Base-by-base conservation (phyloP, 1,140 invertebrate species). In the Drosophila murphyi region DNA sequence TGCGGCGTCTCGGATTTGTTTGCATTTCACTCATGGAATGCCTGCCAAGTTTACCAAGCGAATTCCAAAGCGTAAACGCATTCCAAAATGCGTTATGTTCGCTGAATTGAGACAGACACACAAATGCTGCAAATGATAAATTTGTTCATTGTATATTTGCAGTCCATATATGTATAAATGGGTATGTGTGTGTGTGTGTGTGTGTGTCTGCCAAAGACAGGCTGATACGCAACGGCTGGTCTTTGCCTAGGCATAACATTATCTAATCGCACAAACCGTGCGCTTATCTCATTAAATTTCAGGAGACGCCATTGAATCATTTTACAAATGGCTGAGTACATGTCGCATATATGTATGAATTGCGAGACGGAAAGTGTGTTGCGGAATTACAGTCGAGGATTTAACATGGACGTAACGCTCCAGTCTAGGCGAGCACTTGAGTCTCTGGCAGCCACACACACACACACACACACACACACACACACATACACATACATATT, bases 231-330 rank as follows among this genome's bases (percentile, higher is more conserved):
- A 79, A 41, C 52, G 73, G 50, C 56, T 76, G 70, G 60, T 65
- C 76, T 82, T 64, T 71, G 47, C 55, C 43, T 41, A 55, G 72
- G 67, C 69, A 59, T 72, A 54, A 32, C 50, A 72, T 59, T 74
- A 76, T 79, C 82, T 82, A 75, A 86, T 86, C 62, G 37, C 72
- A 65, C 68, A 79, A 80, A 87, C 76, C 80, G 72, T 35, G 72
- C 67, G 76, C 80, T 87, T 87, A 87, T 88, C 83, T 88, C 83
- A 87, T 87, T 87, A 87, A 88, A 87, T 88, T 76, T 55, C 69
- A 88, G 82, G 79, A 83, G 83, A 83, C 85, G 80, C 75, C 83
- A 87, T 87, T 87, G 83, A 87, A 87, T 87, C 83, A 87, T 88
- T 87, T 88, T 78, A 88, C 83, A 88, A 87, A 87, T 82, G 83